Evolutionary conservation across 1,140 invertebrate species (phyloP).

Genomic region (Samia ricini): DNA sequence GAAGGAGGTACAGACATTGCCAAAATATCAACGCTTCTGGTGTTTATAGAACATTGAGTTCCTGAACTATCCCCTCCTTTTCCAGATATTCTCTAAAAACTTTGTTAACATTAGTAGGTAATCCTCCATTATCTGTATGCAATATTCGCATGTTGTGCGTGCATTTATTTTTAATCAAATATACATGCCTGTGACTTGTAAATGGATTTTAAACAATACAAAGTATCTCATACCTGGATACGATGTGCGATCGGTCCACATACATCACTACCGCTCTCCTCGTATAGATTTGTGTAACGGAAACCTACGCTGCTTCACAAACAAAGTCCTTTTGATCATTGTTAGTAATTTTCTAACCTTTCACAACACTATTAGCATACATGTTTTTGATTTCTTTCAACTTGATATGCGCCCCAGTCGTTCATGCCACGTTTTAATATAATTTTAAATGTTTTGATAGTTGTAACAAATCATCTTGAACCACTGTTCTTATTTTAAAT

Average conservation of each 20-base stretch:
- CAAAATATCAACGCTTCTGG: too few species aligned
- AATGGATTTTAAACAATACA: slow-evolving; percentile 63
- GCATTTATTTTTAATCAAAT: slow-evolving; percentile 55
- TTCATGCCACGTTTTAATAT: slow-evolving; percentile 37
- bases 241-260: slow-evolving; percentile 61
- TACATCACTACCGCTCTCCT: slow-evolving; percentile 43
- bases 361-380: slow-evolving; percentile 24
- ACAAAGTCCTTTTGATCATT: slow-evolving; percentile 29
- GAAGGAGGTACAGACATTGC: too few species aligned
- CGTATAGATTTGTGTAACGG: slow-evolving; percentile 34
- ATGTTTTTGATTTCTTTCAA: slow-evolving; percentile 38
- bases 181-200: slow-evolving; percentile 52
- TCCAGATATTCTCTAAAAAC: slow-evolving; percentile 34
- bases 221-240: slow-evolving; percentile 61
- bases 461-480: slow-evolving; percentile 25
- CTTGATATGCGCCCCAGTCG: slow-evolving; percentile 28
- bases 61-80: slow-evolving; percentile 40
- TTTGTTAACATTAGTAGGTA: slow-evolving; percentile 51
- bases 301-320: slow-evolving; percentile 51
- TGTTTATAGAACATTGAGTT: slow-evolving; percentile 34
- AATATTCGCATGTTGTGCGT: slow-evolving; percentile 31
- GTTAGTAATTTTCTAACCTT: slow-evolving; percentile 20
- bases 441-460: slow-evolving; percentile 20
- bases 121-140: slow-evolving; percentile 55
- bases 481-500: slow-evolving; percentile 28